Evolutionary conservation across 2,797 vertebrate genomes (phyloP).

Genomic region (Carduelis carduelis): DNA sequence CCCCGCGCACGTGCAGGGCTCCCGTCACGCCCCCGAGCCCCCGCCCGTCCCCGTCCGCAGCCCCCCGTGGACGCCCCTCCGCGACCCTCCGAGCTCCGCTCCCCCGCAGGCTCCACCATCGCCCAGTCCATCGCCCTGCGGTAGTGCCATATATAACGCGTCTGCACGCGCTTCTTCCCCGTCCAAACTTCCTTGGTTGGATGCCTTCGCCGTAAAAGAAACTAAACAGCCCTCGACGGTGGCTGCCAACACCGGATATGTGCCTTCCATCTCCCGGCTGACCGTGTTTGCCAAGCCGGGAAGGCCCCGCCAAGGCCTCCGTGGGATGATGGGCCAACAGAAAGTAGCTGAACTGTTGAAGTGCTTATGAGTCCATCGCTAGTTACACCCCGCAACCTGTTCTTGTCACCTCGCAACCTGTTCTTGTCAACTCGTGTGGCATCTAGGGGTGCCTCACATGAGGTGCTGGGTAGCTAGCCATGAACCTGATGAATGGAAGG

Average conservation of each 20-base stretch:
- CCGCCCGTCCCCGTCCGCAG: not conserved
- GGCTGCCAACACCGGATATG: fast-evolving
- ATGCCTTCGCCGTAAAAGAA: not conserved
- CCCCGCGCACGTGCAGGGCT: not conserved
- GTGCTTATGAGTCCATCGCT: fast-evolving
- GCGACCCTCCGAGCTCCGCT: not conserved
- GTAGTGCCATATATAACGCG: fast-evolving
- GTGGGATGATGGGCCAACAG: not conserved
- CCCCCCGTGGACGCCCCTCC: not conserved
- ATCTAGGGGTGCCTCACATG: not conserved
- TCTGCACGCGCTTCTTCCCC: not conserved
- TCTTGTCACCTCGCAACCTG: fast-evolving
- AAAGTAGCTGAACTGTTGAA: not conserved
- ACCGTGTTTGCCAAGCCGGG: not conserved
- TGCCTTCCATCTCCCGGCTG: not conserved
- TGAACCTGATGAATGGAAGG: not conserved
- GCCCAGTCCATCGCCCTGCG: fast-evolving
- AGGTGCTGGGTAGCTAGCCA: not conserved
- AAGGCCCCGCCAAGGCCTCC: not conserved
- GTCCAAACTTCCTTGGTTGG: not conserved
- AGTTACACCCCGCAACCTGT: fast-evolving
- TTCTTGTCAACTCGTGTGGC: not conserved
- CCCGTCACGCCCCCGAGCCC: not conserved
- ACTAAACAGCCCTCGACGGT: not conserved
- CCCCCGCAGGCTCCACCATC: not conserved